Percentiles rank a stretch among this genome's conserved stretches.
Evolutionary conservation across 2,797 vertebrate genomes (phyloP).

Genomic region (Siniperca obscura): DNA sequence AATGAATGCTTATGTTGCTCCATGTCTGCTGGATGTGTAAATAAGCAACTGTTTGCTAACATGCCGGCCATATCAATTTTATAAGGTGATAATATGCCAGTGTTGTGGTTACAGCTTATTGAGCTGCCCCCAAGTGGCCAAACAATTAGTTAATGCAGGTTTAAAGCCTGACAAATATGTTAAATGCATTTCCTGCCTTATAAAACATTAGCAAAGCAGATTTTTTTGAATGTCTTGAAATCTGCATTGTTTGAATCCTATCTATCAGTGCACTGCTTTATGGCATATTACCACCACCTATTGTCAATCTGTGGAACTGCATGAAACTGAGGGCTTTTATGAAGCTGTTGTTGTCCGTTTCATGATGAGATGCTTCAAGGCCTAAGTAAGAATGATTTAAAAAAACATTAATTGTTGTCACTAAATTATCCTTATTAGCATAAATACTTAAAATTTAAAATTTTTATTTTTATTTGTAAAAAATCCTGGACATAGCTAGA

Average conservation of each 20-base stretch:
- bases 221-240: not conserved
- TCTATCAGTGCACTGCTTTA: not conserved
- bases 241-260: not conserved
- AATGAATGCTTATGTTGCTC: not conserved
- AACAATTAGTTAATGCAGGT: too few species aligned
- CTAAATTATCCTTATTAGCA: not conserved
- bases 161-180: too few species aligned
- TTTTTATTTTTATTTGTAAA: not conserved
- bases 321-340: not conserved
- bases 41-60: too few species aligned
- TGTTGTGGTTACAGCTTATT: too few species aligned
- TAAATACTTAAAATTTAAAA: not conserved
- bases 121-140: too few species aligned
- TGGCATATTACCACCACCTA: not conserved
- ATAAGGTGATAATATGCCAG: too few species aligned
- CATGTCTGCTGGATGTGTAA: too few species aligned
- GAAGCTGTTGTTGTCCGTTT: not conserved
- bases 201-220: not conserved
- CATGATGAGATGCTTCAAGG: not conserved
- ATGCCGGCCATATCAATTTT: too few species aligned
- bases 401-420: too few species aligned
- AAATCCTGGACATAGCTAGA: not conserved
- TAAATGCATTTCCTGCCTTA: too few species aligned
- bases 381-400: too few species aligned
- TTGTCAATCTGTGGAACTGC: not conserved